Base-by-base conservation (phyloP, 2,888 invertebrate genomes). In the Pseudoips prasinana region DNA sequence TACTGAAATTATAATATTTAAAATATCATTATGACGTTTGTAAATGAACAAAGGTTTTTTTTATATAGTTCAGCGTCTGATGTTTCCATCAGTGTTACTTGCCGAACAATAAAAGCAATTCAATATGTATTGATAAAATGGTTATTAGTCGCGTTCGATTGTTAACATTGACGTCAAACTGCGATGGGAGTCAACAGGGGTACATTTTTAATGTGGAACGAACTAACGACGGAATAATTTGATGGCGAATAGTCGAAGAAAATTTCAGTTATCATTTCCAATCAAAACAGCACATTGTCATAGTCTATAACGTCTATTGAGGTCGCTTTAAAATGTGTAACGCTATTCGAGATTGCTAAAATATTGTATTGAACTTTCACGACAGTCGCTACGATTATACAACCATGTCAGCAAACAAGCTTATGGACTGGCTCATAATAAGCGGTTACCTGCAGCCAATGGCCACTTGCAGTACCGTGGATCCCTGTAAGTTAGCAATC, bases 81-180 rank as follows among this genome's bases (percentile, higher is more conserved):
- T 22, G 17, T 18, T 30, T 7, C 19, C 19, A 33, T 34, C 3
- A 11, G 26, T 31, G 14, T 9, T 14, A 17, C 44, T 41, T 37
- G 25, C 19, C 8, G 4, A 51, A 34, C 46, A 51, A 62, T 54
- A 51, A 54, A 52, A 44, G 33, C 37, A 45, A 42, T 58, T 57
- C 28, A 48, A 56, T 54, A 58, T 27, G 22, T 52, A 68, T 69
- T 70, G 65, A 71, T 72, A 58, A 60, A 69, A 70, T 63, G 45
- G 57, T 63, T 65, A 67, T 62, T 57, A 61, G 47, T 37, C 49
- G 47, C 50, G 64, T 61, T 55, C 54, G 29, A 45, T 52, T 63
- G 59, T 52, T 41, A 54, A 46, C 45, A 70, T 67, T 85, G 83
- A 82, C 82, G 82, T 85, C 85, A 83, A 58, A 39, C 29, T 28